Percentiles rank a stretch among this genome's conserved stretches.
These are phyloP conservation scores for Alcedo atthis DNA, from an alignment of 2,797 vertebrate species.

Conservation along the genomic window DNA sequence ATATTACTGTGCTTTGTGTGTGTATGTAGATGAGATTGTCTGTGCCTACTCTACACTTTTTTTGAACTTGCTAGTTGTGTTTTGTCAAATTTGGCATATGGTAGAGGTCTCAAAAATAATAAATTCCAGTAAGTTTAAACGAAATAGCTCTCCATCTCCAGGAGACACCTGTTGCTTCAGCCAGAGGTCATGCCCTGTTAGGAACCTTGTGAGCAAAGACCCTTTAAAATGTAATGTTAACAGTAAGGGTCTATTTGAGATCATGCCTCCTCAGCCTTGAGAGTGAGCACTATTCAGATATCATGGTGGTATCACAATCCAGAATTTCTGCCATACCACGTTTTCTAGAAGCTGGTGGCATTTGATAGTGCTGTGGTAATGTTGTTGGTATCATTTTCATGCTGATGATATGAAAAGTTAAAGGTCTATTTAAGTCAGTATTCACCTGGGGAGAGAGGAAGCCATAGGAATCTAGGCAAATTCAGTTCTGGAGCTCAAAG, in stretches of 20 bases:
- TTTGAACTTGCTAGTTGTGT: conserved; percentile 23
- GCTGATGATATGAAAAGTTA: neutral
- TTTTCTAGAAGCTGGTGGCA: neutral
- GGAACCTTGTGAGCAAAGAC: neutral
- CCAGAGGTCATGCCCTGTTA: neutral
- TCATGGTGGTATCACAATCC: neutral
- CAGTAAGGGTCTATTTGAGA: neutral
- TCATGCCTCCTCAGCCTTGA: neutral
- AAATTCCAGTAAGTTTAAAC: neutral
- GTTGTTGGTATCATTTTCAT: fast-evolving
- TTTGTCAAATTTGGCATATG: conserved; percentile 21
- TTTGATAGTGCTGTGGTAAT: neutral
- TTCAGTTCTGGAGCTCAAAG: neutral
- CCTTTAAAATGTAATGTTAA: neutral
- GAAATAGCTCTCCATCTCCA: neutral
- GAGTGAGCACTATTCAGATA: neutral
- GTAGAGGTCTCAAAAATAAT: neutral
- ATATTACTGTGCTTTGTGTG: conserved; percentile 40
- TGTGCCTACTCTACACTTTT: conserved; percentile 30
- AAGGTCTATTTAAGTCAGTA: neutral
- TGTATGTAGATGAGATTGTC: conserved; percentile 14
- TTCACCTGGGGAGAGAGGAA: neutral
- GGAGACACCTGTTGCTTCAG: neutral
- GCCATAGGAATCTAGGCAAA: neutral
- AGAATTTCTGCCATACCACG: neutral